phyloP scores from a whole-genome alignment of 2,113 vertebrate species.

The Tragelaphus buxtoni region DNA sequence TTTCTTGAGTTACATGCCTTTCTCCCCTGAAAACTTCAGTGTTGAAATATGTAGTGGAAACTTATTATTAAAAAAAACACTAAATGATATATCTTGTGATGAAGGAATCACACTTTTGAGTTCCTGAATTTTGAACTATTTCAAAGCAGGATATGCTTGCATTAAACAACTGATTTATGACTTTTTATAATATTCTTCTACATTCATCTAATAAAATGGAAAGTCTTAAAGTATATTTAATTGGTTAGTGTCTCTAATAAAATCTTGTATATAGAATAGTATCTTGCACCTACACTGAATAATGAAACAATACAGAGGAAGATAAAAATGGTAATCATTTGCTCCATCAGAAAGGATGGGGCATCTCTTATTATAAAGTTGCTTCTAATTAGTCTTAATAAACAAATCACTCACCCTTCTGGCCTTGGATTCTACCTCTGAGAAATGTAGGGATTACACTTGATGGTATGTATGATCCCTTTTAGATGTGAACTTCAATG shows the following conservation, averaged over 20 bases:
- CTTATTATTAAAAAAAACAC: background rate
- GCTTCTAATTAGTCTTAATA: background rate
- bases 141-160: background rate
- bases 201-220: background rate
- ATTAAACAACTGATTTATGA: background rate
- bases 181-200: background rate
- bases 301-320: background rate
- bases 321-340: background rate
- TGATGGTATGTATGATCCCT: background rate
- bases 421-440: background rate
- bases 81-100: background rate
- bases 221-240: background rate
- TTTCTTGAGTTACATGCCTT: background rate
- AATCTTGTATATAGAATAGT: background rate
- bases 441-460: background rate
- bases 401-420: background rate
- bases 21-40: background rate
- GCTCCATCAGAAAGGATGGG: background rate
- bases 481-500: background rate
- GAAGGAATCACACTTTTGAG: background rate
- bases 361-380: background rate
- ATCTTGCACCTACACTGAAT: background rate
- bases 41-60: background rate
- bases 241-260: background rate
- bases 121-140: conserved; percentile 17